Evolutionary conservation across 2,797 vertebrate genomes (phyloP), one percentile per base, ranked within the genome.

Genomic region (Hafferia zeledoni): DNA sequence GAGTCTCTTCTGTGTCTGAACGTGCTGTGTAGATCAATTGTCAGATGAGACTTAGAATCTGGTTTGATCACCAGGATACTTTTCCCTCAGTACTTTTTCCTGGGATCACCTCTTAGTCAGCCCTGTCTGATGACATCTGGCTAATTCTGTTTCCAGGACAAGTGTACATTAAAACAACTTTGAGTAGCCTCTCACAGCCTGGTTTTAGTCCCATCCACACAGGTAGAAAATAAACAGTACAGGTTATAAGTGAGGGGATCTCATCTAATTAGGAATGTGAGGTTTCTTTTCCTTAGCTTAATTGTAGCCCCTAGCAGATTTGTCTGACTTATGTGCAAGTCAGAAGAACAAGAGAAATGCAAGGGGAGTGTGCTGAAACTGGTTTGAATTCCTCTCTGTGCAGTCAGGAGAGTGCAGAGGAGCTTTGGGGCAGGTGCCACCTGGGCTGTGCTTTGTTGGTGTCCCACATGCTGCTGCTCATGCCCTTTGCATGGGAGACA

Each of bases 381-480:
- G 18, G 27, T 71, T 5, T 41, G 23, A 13, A 33, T 60, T 80
- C 7, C 53, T 50, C 9, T 60, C 31, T 11, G 5, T 52, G 47
- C 56, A 85, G 20, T 28, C 44, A 68, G 64, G 39, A 74, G 60
- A 35, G 60, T 5, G 9, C 56, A 33, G 65, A 65, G 68, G 15
- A 78, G 28, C 28, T 85, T 28, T 5, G 19, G 61, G 39, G 43
- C 25, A 37, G 55, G 27, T 41, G 2, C 49, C 3, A 1, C 5
- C 15, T 11, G 5, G n/a, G 53, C 37, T 68, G 0, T 63, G 60
- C 28, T 60, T 24, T 33, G 2, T 14, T 44, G 3, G 0, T 43
- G 33, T 61, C 55, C 37, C 15, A 1, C 1, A 2, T 46, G 28
- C 19, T 77, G 63, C 2, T 19, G 53, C 68, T 41, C 19, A 14